Percentiles rank a stretch among this genome's conserved stretches.
Conservation (phyloP, 2,888 invertebrate species). For the Epirrhoe alternata region DNA sequence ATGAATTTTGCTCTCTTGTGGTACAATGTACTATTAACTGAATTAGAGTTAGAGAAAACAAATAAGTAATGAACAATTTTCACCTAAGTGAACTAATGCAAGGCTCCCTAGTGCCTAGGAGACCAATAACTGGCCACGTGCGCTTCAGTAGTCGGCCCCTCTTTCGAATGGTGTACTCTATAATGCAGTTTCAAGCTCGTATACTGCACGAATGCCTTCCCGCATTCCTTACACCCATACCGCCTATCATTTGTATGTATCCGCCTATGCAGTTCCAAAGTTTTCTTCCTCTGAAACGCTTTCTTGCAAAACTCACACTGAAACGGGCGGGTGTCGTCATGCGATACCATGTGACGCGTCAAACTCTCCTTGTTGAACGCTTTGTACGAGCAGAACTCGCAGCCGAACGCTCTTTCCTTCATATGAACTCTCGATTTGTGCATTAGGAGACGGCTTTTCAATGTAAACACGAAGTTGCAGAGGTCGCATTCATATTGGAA, state of each 20-base stretch:
- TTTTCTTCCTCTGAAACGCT: slow-evolving; percentile 84
- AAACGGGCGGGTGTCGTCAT: slow-evolving; percentile 83
- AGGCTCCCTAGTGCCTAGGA: slow-evolving; percentile 20
- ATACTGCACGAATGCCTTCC: slow-evolving; percentile 83
- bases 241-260: slow-evolving; percentile 84
- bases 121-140: slow-evolving; percentile 22
- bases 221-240: slow-evolving; percentile 77
- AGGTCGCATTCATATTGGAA: slow-evolving; percentile 66
- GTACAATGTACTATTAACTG: too few species aligned
- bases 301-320: slow-evolving; percentile 85
- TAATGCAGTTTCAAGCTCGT: slow-evolving; percentile 85
- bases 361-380: slow-evolving; percentile 75
- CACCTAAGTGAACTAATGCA: slow-evolving; percentile 20
- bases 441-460: slow-evolving; percentile 58
- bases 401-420: slow-evolving; percentile 64
- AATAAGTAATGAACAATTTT: slow-evolving; percentile 2
- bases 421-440: slow-evolving; percentile 70
- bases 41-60: slow-evolving; percentile 7
- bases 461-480: slow-evolving; percentile 62
- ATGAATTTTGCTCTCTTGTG: too few species aligned
- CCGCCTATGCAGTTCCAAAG: slow-evolving; percentile 81
- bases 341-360: slow-evolving; percentile 82
- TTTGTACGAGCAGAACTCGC: slow-evolving; percentile 71
- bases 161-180: slow-evolving; percentile 76
- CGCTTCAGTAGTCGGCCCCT: slow-evolving; percentile 35